These are phyloP conservation scores for Drosophila auraria DNA, from an alignment of 1,140 invertebrate genomes.

Conservation along the genomic window DNA sequence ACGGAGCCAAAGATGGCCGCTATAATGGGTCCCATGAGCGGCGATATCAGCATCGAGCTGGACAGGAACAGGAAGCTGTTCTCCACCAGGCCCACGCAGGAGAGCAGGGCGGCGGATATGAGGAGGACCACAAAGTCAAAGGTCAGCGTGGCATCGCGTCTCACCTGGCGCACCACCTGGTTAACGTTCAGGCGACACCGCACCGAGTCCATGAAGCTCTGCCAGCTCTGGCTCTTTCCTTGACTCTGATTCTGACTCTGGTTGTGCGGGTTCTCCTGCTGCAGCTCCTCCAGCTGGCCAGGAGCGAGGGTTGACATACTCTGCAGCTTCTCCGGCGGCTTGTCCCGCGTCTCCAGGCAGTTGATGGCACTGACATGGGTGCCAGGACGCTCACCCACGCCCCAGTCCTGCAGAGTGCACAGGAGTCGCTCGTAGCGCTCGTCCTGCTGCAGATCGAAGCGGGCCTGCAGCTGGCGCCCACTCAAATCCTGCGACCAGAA, in stretches of 20 bases:
- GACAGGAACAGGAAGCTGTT: conserved; percentile 90
- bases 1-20: conserved; percentile 90
- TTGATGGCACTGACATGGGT: conserved; percentile 81
- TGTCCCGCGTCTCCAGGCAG: conserved; percentile 66
- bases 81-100: conserved; percentile 91
- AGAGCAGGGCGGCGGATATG: conserved; percentile 88
- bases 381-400: conserved; percentile 78
- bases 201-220: conserved; percentile 87
- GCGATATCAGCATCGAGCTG: conserved; percentile 92
- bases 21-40: conserved; percentile 92
- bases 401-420: conserved; percentile 75
- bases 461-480: conserved; percentile 50
- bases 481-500: conserved; percentile 61
- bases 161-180: conserved; percentile 89
- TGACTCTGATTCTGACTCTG: not conserved
- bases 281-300: not conserved
- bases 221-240: conserved; percentile 84
- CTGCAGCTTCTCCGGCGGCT: not conserved
- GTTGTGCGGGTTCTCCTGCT: no score
- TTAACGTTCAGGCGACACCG: conserved; percentile 89
- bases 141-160: conserved; percentile 88
- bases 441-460: conserved; percentile 79
- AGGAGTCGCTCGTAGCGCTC: conserved; percentile 83
- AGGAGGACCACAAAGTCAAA: conserved; percentile 91
- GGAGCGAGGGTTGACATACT: no score